Evolutionary conservation across 2,113 vertebrate species (phyloP).

Genomic region (Dromiciops gliroides): DNA sequence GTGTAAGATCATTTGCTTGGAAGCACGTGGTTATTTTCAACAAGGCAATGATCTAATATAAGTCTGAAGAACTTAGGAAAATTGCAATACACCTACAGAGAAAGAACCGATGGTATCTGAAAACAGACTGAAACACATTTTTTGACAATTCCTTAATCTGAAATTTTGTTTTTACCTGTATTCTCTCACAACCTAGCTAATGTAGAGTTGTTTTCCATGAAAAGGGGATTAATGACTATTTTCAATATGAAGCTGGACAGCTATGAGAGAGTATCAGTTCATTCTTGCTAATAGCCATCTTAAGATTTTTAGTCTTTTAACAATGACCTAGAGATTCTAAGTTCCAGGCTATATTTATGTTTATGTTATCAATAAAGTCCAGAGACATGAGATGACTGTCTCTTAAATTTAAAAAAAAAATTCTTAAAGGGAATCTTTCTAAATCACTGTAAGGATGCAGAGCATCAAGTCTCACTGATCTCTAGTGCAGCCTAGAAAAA

Average conservation of each 20-base stretch:
- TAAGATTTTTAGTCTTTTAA: slow-evolving; percentile 4
- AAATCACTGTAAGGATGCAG: neutral
- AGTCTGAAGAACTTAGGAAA: no score
- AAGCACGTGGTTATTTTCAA: no score
- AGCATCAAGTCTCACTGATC: neutral
- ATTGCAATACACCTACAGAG: no score
- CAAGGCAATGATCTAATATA: no score
- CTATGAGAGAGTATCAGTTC: neutral
- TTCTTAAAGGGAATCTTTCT: neutral
- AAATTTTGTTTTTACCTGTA: no score
- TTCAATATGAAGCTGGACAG: neutral
- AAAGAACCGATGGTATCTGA: no score
- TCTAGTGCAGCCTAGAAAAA: neutral
- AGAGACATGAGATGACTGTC: slow-evolving; percentile 14
- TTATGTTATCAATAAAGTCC: slow-evolving; percentile 18
- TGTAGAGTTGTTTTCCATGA: no score
- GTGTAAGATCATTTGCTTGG: no score
- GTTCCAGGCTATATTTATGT: neutral
- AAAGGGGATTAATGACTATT: neutral
- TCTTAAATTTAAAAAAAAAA: slow-evolving; percentile 11
- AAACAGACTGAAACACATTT: no score
- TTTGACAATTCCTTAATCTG: no score
- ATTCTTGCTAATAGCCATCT: slow-evolving; percentile 10
- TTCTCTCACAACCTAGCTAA: no score
- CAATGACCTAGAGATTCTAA: neutral